Percentiles rank a stretch among this genome's conserved stretches.
Conservation (phyloP, 1,140 invertebrate genomes). For the Cherax quadricarinatus region DNA sequence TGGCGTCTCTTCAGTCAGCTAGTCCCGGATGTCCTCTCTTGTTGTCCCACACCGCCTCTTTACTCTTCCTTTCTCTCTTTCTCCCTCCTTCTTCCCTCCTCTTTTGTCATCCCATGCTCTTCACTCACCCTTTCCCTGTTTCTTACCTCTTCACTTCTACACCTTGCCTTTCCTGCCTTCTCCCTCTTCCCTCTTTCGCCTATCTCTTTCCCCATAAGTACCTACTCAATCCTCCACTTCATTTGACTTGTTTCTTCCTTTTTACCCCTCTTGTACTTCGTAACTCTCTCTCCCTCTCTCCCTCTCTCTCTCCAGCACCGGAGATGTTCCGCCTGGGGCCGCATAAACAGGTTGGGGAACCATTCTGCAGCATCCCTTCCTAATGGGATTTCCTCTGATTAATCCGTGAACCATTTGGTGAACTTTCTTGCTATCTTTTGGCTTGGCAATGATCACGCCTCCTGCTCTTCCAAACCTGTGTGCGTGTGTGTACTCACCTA, state of each 20-base stretch:
- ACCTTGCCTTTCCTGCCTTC: not conserved
- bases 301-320: not conserved
- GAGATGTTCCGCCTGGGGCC: conserved; percentile 10
- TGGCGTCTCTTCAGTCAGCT: no score
- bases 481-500: not conserved
- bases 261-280: not conserved
- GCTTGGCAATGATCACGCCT: not conserved
- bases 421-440: conserved; percentile 34
- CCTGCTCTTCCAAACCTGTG: not conserved
- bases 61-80: not conserved
- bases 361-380: conserved; percentile 3
- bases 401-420: conserved; percentile 25
- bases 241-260: not conserved
- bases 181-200: not conserved
- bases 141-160: not conserved
- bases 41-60: not conserved
- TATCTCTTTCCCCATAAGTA: not conserved
- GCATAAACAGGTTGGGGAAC: conserved; percentile 26
- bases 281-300: not conserved
- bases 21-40: no score
- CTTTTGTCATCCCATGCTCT: not conserved
- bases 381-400: conserved; percentile 42
- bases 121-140: not conserved
- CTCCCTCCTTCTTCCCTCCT: not conserved
- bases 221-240: not conserved